Percentiles rank a stretch among this genome's conserved stretches.
Conservation (phyloP, 2,888 invertebrate species). For the Temnothorax ravouxi region DNA sequence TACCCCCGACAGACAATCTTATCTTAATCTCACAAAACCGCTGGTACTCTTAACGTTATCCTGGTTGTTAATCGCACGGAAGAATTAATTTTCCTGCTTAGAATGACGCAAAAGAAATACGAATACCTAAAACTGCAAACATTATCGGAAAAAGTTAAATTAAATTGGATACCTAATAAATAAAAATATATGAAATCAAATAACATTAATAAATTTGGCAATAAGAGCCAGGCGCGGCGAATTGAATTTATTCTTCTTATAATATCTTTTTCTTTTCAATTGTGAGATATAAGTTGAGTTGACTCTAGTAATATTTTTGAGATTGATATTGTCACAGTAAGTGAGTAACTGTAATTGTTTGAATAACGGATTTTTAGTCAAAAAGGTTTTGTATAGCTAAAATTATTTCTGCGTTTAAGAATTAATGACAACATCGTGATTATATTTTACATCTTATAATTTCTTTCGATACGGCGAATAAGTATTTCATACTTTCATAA, state of each 20-base stretch:
- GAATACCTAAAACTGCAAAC: neutral
- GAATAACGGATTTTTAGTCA: neutral
- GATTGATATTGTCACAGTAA: neutral
- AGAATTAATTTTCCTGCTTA: neutral
- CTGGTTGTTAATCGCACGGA: neutral
- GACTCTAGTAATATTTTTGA: neutral
- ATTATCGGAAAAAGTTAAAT: neutral
- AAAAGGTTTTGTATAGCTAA: neutral
- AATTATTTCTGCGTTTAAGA: constrained; percentile 5
- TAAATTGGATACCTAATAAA: neutral
- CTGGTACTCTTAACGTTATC: neutral
- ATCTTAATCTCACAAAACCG: neutral
- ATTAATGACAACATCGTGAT: neutral
- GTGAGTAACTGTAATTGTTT: neutral
- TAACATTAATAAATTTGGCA: too few species aligned
- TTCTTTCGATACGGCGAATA: neutral
- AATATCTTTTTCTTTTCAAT: neutral
- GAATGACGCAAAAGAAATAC: neutral
- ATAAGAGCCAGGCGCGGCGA: too few species aligned
- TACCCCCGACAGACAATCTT: neutral
- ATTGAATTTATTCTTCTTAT: neutral
- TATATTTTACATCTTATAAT: neutral
- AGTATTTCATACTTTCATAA: neutral
- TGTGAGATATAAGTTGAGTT: neutral
- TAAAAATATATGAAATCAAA: too few species aligned